Base-by-base conservation (phyloP, 2,113 vertebrate species). In the Trogon surrucura region DNA sequence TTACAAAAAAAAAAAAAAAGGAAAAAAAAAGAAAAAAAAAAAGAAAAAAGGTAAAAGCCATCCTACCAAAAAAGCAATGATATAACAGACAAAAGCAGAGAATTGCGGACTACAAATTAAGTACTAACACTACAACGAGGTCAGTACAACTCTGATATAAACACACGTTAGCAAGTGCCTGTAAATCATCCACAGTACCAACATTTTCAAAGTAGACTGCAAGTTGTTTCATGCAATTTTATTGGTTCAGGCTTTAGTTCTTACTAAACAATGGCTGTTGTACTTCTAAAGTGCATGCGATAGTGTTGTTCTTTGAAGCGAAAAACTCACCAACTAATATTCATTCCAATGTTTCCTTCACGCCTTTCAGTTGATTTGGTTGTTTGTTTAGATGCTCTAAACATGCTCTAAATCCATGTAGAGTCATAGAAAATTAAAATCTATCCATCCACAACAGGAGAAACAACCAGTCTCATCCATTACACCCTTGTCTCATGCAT, bases 191-290 rank as follows among this genome's bases (percentile, higher is more conserved):
- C 56, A 22, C 61, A 81, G 66, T 62, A 97, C 58, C 82, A 95
- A 73, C 53, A 95, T 97, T 97, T 95, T 96, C 96, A 97, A 97
- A 95, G 95, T 82, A 92, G 87, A 85, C 48, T 48, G 84, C 47
- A 95, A 94, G 51, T 75, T 84, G 41, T 82, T 96, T 95, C 30
- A 67, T 54, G 77, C 32, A 26, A 81, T 93, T 96, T 79, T 97
- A 64, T 91, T 96, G 85, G 91, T 91, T 96, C 89, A 88, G 51
- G 16, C 54, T 96, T 80, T 54, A 81, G 38, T 81, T 97, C 78
- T 96, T 75, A 58, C 32, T 80, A 72, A 91, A 89, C 30, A 0
- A 7, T 9, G 13, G n/a, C 23, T 85, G 34, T 25, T 69, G 6
- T 41, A 57, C 27, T 22, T 17, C 64, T 58, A 45, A 94, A 73